Percentiles rank a stretch among this genome's conserved stretches.
These are phyloP conservation scores for Gorilla gorilla DNA, from an alignment of 2,113 vertebrate species.

Conservation along the genomic window DNA sequence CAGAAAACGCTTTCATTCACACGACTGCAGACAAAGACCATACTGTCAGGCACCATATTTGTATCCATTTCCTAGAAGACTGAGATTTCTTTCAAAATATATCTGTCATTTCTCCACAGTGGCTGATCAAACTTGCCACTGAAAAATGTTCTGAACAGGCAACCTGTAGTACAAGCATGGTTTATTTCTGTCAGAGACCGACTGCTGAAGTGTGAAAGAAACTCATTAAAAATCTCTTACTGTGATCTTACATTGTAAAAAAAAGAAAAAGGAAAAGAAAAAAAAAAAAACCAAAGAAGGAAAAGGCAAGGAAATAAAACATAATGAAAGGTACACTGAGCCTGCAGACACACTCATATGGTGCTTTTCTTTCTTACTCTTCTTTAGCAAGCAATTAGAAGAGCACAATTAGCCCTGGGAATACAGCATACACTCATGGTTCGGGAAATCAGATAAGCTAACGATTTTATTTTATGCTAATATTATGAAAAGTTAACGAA, in stretches of 20 bases:
- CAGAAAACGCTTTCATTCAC: conserved; percentile 54
- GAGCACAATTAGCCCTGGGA: conserved; percentile 79
- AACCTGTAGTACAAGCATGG: conserved; percentile 82
- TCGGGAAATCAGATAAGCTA: conserved; percentile 74
- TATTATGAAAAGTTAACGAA: conserved; percentile 78
- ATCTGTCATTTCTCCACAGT: conserved; percentile 78
- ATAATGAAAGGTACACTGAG: conserved; percentile 83
- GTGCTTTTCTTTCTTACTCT: conserved; percentile 69
- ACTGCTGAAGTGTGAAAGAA: conserved; percentile 87
- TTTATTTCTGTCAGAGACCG: conserved; percentile 85
- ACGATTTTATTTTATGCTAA: conserved; percentile 76
- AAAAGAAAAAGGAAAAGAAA: conserved; percentile 48
- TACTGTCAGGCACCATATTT: conserved; percentile 65
- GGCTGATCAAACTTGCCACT: conserved; percentile 82
- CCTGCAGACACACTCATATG: conserved; percentile 79
- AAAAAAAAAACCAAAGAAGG: conserved; percentile 79
- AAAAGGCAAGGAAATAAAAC: conserved; percentile 68
- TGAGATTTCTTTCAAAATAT: conserved; percentile 78
- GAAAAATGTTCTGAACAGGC: conserved; percentile 84
- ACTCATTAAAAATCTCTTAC: conserved; percentile 89
- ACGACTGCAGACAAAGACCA: conserved; percentile 29
- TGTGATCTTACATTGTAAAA: conserved; percentile 81
- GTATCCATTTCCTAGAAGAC: conserved; percentile 76
- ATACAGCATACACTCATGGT: conserved; percentile 73
- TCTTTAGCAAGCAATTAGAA: conserved; percentile 79